Evolutionary conservation across 2,888 invertebrate genomes (phyloP).

Genomic region (Tipula unca): DNA sequence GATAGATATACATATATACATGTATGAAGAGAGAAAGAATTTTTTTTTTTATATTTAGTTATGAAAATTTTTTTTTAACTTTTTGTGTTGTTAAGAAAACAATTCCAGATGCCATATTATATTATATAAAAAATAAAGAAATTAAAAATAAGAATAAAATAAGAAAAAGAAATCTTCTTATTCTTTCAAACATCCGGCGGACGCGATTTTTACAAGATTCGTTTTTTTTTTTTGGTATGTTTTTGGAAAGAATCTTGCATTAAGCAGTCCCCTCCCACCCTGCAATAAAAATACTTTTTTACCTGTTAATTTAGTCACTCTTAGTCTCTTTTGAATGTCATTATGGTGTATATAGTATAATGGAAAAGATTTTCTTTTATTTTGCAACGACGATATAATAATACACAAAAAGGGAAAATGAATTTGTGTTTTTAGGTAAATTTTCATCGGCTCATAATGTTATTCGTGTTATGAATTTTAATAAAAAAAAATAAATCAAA

Average conservation of each 20-base stretch:
- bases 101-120: conserved; percentile 14
- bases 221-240: background rate
- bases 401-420: background rate
- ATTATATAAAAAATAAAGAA: background rate
- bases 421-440: conserved; percentile 8
- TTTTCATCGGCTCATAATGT: background rate
- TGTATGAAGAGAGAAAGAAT: background rate
- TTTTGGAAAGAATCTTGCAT: background rate
- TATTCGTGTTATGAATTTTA: background rate
- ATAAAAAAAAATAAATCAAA: background rate
- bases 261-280: background rate
- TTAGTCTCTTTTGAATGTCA: background rate
- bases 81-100: conserved; percentile 8
- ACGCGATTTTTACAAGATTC: conserved; percentile 8
- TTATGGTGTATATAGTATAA: background rate
- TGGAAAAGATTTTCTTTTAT: background rate
- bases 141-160: conserved; percentile 9
- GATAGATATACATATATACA: background rate
- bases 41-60: background rate
- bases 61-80: background rate
- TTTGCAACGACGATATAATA: background rate
- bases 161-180: background rate
- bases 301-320: conserved; percentile 8
- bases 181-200: conserved; percentile 14
- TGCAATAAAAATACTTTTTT: background rate